Evolutionary conservation across 1,140 invertebrate genomes (phyloP), one percentile per base, ranked within the genome.

Genomic region (Pseudomyrmex pallidus): DNA sequence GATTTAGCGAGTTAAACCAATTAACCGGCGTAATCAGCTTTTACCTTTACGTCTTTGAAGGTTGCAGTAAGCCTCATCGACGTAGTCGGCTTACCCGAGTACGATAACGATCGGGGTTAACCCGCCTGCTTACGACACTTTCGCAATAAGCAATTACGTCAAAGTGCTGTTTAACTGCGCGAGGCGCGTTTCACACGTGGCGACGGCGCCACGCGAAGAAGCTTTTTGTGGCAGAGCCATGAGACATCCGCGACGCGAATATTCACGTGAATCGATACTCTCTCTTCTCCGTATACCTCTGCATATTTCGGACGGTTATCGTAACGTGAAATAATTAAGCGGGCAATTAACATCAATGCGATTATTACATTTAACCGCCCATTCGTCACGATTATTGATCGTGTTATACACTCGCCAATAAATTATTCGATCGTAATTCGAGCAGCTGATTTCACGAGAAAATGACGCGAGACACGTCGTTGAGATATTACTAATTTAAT

Each of bases 91-190:
- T 82, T 80, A 82, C 59, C 20, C 17, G 13, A 62, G 57, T 54
- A 74, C 70, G 72, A 64, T 87, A 83, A 87, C 67, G 56, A 56
- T 61, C 35, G 17, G 64, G 35, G 80, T 87, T 74, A 82, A 84
- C 59, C 84, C 22, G 46, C 15, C 64, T 59, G 77, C 61, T 25
- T 70, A 25, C 70, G 78, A 87, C 85, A 86, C 77, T 86, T 83
- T 83, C 78, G 70, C 84, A 74, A 87, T 64, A 86, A 87, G 78
- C 74, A 86, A 87, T 87, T 86, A 87, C 10, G 54, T 35, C 70
- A 74, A 61, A 76, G 68, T 82, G 77, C 22, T 59, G 1, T 70
- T 82, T 76, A 64, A 86, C 77, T 59, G 52, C 50, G 56, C 44
- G 35, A 35, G 35, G 66, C 9, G 66, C 9, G 50, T 66, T 72